Percentiles rank a stretch among this genome's conserved stretches.
Conservation (phyloP, 2,797 vertebrate genomes). For the Poecilia picta region DNA sequence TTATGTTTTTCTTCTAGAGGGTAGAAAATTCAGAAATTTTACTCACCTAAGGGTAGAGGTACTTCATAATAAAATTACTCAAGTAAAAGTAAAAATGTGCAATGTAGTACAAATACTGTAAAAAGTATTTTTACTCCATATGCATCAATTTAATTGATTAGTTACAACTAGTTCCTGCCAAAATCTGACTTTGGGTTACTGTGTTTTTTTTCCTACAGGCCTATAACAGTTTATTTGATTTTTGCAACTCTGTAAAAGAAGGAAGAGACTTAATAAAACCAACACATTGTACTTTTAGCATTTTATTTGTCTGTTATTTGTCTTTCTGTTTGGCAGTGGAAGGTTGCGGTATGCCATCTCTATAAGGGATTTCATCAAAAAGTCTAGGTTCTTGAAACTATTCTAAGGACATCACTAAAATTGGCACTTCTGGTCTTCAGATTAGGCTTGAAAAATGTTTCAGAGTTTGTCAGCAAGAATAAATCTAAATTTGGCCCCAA, state of each 20-base stretch:
- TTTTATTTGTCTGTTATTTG: neutral
- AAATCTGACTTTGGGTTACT: neutral
- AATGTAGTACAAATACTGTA: too few species aligned
- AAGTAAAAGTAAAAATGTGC: too few species aligned
- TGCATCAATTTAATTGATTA: too few species aligned
- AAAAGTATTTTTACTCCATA: too few species aligned
- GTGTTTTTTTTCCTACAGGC: neutral
- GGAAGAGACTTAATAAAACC: neutral
- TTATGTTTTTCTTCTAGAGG: too few species aligned
- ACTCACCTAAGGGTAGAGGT: too few species aligned
- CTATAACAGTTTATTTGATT: neutral
- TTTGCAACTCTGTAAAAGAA: neutral
- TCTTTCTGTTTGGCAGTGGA: too few species aligned
- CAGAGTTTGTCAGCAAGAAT: neutral
- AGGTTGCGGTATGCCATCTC: neutral
- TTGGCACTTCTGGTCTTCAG: neutral
- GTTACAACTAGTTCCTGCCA: too few species aligned
- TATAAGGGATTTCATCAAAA: neutral
- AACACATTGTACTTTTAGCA: neutral
- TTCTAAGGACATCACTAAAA: neutral
- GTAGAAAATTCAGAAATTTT: too few species aligned
- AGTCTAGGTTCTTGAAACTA: neutral
- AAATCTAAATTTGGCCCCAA: conserved; percentile 2
- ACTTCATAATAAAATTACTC: too few species aligned
- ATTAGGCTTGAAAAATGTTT: neutral